A percentile compares a stretch with the other conserved stretches of the same genome.
Evolutionary conservation across 1,140 invertebrate genomes (phyloP).

Genomic region (Camponotus pennsylvanicus): DNA sequence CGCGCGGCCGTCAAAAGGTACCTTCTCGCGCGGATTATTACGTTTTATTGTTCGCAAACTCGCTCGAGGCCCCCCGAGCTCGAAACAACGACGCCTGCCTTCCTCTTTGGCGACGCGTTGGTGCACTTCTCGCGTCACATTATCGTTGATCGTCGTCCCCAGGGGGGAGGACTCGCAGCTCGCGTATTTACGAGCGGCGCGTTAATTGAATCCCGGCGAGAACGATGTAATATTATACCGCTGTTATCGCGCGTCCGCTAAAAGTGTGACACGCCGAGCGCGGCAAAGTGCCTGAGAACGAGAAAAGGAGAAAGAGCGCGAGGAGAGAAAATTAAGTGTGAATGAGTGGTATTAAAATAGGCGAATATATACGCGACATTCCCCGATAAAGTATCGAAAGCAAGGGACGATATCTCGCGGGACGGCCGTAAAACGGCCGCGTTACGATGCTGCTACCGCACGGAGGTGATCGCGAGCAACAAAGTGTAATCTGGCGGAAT

Average conservation of each 20-base stretch:
- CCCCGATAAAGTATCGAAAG: slow-evolving; percentile 53
- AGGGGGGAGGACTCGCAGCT: not conserved
- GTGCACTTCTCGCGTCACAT: slow-evolving; percentile 50
- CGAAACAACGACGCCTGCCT: not conserved
- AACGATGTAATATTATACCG: slow-evolving; percentile 58
- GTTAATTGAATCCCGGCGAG: slow-evolving; percentile 58
- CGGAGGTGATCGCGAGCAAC: not conserved
- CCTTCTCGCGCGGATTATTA: not conserved
- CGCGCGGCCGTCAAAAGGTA: not conserved
- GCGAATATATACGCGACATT: slow-evolving; percentile 34
- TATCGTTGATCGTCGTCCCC: slow-evolving; percentile 50
- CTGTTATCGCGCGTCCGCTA: slow-evolving; percentile 53
- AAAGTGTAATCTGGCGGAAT: slow-evolving; percentile 4
- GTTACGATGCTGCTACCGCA: slow-evolving; percentile 31
- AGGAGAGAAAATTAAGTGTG: slow-evolving; percentile 59
- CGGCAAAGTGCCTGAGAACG: not conserved
- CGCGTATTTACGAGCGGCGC: slow-evolving; percentile 56
- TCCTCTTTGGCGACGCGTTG: slow-evolving; percentile 24
- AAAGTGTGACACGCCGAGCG: slow-evolving; percentile 47
- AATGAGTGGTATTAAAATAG: slow-evolving; percentile 61
- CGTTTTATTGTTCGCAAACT: slow-evolving; percentile 8
- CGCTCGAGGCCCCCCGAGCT: not conserved
- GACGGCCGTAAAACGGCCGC: slow-evolving; percentile 29
- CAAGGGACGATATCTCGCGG: slow-evolving; percentile 26
- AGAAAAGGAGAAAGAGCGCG: not conserved